A percentile compares a stretch with the other conserved stretches of the same genome.
Conservation (phyloP, 2,888 invertebrate genomes). For the Alcis repandata region DNA sequence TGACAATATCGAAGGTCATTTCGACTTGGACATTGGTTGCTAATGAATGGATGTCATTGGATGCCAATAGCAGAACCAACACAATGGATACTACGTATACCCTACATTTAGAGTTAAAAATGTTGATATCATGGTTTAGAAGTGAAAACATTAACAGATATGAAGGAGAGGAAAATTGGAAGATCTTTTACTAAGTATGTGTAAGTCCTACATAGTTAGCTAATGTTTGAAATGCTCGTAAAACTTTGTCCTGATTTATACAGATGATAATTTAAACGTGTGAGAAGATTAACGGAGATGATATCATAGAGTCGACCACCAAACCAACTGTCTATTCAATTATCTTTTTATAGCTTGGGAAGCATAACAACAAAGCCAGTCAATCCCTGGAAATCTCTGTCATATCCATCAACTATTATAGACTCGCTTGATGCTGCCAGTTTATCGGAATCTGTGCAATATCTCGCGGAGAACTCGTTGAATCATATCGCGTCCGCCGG, state of each 20-base stretch:
- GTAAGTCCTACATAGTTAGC: background rate
- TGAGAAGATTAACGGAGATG: conserved; percentile 4
- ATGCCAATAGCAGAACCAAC: conserved; percentile 23
- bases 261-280: conserved; percentile 1
- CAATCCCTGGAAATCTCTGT: conserved; percentile 23
- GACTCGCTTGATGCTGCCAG: conserved; percentile 29
- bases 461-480: conserved; percentile 45
- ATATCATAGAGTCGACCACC: conserved; percentile 7
- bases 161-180: background rate
- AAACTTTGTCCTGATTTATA: conserved; percentile 2
- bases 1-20: conserved; percentile 56
- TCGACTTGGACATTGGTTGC: conserved; percentile 37
- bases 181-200: background rate
- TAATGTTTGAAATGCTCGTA: background rate
- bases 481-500: conserved; percentile 54
- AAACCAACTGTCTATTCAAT: conserved; percentile 17
- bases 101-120: background rate
- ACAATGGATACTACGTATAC: conserved; percentile 10
- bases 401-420: conserved; percentile 34
- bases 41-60: conserved; percentile 40
- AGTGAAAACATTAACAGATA: background rate
- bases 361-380: conserved; percentile 23
- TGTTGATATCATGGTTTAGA: background rate
- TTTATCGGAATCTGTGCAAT: conserved; percentile 40
- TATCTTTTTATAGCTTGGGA: conserved; percentile 1